phyloP scores from a whole-genome alignment of 2,888 invertebrate genomes.

The Gibbula magus region DNA sequence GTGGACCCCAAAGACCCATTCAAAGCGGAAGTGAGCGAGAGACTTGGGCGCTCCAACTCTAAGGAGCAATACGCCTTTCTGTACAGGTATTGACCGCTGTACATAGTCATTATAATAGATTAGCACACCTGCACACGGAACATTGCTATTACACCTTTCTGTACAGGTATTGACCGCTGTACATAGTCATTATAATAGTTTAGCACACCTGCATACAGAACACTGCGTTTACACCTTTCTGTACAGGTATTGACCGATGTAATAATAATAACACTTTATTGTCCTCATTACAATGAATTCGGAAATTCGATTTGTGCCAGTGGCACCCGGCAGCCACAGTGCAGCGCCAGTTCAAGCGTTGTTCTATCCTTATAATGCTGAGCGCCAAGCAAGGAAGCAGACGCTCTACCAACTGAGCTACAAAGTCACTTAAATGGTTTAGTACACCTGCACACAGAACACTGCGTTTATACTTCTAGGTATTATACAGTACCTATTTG shows the following conservation, averaged over 20 bases:
- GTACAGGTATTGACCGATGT: slow-evolving; percentile 53
- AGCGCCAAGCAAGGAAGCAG: too few relatives aligned
- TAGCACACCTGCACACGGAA: too few relatives aligned
- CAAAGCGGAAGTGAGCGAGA: slow-evolving; percentile 53
- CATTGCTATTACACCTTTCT: slow-evolving; percentile 70
- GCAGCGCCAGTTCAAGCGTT: too few relatives aligned
- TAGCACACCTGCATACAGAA: too few relatives aligned
- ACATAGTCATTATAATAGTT: background rate
- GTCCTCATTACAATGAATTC: too few relatives aligned
- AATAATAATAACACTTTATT: too few relatives aligned
- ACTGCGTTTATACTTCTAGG: slow-evolving; percentile 68
- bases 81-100: slow-evolving; percentile 53
- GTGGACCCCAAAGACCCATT: slow-evolving; percentile 41
- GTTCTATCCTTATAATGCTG: too few relatives aligned
- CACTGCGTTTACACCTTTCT: slow-evolving; percentile 70
- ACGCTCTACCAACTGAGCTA: too few relatives aligned
- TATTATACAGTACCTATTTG: too few relatives aligned
- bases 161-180: slow-evolving; percentile 53
- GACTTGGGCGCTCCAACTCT: slow-evolving; percentile 59
- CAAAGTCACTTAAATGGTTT: background rate
- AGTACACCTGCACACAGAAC: too few relatives aligned
- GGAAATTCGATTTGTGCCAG: too few relatives aligned
- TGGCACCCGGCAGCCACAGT: too few relatives aligned
- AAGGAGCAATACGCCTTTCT: slow-evolving; percentile 71
- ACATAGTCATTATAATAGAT: background rate